Evolutionary conservation across 2,113 vertebrate genomes (phyloP), one percentile per base, ranked within the genome.

Genomic region (Ceyx melanurus): DNA sequence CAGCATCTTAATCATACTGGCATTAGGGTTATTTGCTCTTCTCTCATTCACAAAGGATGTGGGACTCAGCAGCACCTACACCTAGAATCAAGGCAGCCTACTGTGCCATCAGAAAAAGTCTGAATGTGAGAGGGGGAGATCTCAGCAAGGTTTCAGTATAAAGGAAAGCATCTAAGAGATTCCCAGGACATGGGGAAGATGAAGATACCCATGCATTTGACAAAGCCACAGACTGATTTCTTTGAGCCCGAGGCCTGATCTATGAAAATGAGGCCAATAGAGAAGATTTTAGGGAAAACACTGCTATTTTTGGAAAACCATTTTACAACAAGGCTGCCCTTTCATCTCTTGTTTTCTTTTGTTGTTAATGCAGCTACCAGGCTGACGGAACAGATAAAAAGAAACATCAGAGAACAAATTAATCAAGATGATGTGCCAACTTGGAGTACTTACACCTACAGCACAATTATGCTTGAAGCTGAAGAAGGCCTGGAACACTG

Each of bases 401-500:
- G 94, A 86, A 93, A 94, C 82, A 92, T 72, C 82, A 92, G 84
- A 90, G 79, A 95, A 89, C 86, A 95, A 96, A 95, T 94, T 93
- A 94, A 94, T 95, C 90, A 88, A 91, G 89, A 50, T 76, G 53
- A 76, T 96, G 83, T 87, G 60, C 86, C 86, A 93, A 89, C 58
- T 15, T 82, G 71, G 66, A 92, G 37, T 18, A 51, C 88, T 83
- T 61, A 90, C 64, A 93, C 88, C 88, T 82, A 88, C 67, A 70
- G 58, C 46, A 79, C 61, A 91, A 90, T 92, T 92, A 90, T 1
- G 18, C 37, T 80, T 43, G 93, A 87, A 90, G 73, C 56, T 72
- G n/a, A 29, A 48, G 42, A 94, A 79, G 61, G 76, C 28, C 83
- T 71, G 60, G 60, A 90, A 81, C 4, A 11, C 58, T 5, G 2